Conservation (phyloP, 2,113 vertebrate species). For the Conger conger region DNA sequence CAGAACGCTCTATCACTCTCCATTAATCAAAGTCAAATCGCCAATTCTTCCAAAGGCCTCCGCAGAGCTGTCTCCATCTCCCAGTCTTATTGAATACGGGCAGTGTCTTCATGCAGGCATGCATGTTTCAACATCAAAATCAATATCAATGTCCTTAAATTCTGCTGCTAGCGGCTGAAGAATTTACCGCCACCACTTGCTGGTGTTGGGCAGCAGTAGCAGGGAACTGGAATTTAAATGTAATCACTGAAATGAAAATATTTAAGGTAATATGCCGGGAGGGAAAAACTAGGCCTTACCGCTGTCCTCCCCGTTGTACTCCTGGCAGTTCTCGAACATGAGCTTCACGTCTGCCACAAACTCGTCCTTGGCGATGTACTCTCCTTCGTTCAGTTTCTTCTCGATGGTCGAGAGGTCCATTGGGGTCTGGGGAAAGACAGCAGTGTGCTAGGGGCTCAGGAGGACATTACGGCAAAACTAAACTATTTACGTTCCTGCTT, state of each 20-base stretch:
- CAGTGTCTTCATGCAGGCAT: background rate
- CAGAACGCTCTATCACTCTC: constrained; percentile 67
- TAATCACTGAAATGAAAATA: background rate
- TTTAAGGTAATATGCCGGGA: background rate
- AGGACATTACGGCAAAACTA: no score
- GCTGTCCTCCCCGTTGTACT: constrained; percentile 95
- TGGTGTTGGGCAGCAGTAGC: background rate
- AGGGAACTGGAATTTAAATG: background rate
- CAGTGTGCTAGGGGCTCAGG: background rate
- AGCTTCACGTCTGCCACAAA: constrained; percentile 93
- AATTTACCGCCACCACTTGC: background rate
- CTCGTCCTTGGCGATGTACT: constrained; percentile 91
- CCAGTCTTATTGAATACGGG: background rate
- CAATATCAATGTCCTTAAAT: background rate
- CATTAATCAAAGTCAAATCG: constrained; percentile 76
- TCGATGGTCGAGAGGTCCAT: constrained; percentile 98
- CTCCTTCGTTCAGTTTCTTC: constrained; percentile 87
- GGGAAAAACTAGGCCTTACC: constrained; percentile 70
- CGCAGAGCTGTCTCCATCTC: constrained; percentile 35
- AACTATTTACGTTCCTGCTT: no score
- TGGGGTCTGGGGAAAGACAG: constrained; percentile 73
- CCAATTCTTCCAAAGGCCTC: constrained; percentile 32
- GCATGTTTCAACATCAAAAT: background rate
- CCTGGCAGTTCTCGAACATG: constrained; percentile 94
- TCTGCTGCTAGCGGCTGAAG: background rate